These are phyloP conservation scores for Coranthus polyacanthus DNA, from an alignment of 2,797 vertebrate genomes.

Conservation along the genomic window DNA sequence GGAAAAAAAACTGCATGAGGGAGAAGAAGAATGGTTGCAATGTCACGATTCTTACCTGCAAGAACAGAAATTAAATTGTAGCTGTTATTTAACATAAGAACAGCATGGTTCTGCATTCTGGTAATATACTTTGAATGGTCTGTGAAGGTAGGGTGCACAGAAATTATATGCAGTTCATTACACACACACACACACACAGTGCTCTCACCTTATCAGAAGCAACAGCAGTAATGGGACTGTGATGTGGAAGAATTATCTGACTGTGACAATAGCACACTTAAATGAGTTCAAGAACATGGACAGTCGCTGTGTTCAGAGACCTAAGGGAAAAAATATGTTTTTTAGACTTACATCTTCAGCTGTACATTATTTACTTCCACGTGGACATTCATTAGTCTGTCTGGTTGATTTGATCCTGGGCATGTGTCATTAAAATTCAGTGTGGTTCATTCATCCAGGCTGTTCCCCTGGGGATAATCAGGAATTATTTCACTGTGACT, in stretches of 20 bases:
- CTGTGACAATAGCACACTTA: constrained; percentile 51
- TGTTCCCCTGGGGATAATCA: constrained; percentile 42
- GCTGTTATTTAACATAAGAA: background rate
- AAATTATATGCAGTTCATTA: background rate
- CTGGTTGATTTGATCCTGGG: constrained; percentile 53
- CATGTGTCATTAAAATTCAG: constrained; percentile 59
- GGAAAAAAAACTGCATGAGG: too few relatives aligned
- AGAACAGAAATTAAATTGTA: background rate
- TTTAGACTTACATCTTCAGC: constrained; percentile 10
- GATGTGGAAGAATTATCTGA: constrained; percentile 64
- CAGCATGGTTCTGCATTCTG: background rate
- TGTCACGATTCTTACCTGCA: too few relatives aligned
- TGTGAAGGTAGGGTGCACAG: constrained; percentile 18
- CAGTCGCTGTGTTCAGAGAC: constrained; percentile 10
- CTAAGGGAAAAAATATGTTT: constrained; percentile 8
- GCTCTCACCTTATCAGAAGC: constrained; percentile 30
- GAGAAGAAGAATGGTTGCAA: background rate
- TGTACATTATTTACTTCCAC: constrained; percentile 52
- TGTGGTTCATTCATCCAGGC: constrained; percentile 14
- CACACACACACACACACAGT: too few relatives aligned
- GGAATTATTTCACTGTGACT: constrained; percentile 60
- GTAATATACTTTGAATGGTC: background rate
- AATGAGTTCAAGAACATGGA: constrained; percentile 35
- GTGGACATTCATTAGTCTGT: constrained; percentile 45
- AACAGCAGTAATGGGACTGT: constrained; percentile 38